Conservation (phyloP, 2,888 invertebrate genomes). For the Alviniconcha strummeri region DNA sequence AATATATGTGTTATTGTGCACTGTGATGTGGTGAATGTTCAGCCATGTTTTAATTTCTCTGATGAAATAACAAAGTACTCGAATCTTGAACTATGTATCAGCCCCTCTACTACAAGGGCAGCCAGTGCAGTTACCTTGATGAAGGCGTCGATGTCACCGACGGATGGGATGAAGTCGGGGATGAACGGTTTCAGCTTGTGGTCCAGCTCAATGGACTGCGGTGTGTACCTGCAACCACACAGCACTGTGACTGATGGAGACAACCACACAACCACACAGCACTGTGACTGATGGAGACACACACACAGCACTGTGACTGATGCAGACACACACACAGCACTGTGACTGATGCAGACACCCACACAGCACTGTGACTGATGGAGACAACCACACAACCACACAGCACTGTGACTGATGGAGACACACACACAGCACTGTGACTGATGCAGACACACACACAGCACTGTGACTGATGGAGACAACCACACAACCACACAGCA, state of each 20-base stretch:
- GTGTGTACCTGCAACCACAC: constrained; percentile 84
- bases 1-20: no score
- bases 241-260: neutral
- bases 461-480: no score
- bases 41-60: no score
- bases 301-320: neutral
- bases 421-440: neutral
- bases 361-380: neutral
- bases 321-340: no score
- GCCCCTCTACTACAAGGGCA: no score
- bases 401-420: neutral
- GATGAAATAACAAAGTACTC: no score
- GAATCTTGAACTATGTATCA: no score
- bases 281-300: neutral
- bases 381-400: neutral
- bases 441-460: no score
- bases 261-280: neutral
- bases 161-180: constrained; percentile 97
- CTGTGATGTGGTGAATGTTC: no score
- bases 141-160: constrained; percentile 99
- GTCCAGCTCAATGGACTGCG: constrained; percentile 92
- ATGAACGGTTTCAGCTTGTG: constrained; percentile 94
- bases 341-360: no score
- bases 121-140: constrained; percentile 82
- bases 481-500: neutral